Conservation (phyloP, 1,140 invertebrate species). For the Diprion similis region DNA sequence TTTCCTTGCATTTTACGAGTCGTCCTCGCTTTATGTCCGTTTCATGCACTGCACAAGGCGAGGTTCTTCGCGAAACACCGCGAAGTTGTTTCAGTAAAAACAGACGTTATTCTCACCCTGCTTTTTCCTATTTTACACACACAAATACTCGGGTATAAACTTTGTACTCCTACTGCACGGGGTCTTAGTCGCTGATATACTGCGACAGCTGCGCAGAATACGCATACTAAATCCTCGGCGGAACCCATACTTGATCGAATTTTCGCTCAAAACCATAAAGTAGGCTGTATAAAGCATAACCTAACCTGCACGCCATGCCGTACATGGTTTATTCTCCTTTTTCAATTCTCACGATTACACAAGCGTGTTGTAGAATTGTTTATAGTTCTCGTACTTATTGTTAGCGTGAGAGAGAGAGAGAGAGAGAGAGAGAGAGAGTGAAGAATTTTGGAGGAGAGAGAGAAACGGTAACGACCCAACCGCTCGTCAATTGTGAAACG, state of each 20-base stretch:
- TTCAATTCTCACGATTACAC: too few species aligned
- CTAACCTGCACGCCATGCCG: too few species aligned
- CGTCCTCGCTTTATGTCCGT: background rate
- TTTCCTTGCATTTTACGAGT: constrained; percentile 7
- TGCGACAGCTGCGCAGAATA: background rate
- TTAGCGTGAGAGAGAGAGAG: too few species aligned
- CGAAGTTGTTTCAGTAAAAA: constrained; percentile 2
- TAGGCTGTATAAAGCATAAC: too few species aligned
- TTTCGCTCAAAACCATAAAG: background rate
- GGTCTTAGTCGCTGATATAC: background rate
- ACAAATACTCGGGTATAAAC: background rate
- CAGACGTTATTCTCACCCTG: background rate
- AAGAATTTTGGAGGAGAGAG: too few species aligned
- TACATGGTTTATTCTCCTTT: too few species aligned
- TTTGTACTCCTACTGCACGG: background rate
- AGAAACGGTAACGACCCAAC: too few species aligned
- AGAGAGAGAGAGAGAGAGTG: too few species aligned
- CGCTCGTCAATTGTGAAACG: too few species aligned
- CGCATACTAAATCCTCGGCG: background rate
- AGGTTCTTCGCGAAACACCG: background rate
- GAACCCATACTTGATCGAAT: background rate
- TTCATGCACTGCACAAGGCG: background rate
- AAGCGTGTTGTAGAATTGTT: too few species aligned
- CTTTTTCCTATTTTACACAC: background rate
- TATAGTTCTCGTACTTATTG: too few species aligned